Percentiles rank a stretch among this genome's conserved stretches.
Evolutionary conservation across 2,888 invertebrate species (phyloP).

Genomic region (Leucophenga montana): DNA sequence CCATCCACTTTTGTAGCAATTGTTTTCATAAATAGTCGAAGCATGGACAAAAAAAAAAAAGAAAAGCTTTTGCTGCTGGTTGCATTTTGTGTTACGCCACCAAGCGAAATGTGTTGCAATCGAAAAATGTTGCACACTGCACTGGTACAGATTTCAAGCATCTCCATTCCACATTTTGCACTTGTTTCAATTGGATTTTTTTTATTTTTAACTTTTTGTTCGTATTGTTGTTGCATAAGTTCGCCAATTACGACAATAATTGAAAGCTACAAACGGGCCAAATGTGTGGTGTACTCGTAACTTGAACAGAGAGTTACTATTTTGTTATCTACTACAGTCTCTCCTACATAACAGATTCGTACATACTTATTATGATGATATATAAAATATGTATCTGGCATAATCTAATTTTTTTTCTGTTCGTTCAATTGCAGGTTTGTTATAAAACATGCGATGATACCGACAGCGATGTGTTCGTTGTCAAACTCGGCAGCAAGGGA

Average conservation of each 20-base stretch:
- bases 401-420: constrained; percentile 24
- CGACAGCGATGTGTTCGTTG: constrained; percentile 81
- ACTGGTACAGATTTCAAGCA: constrained; percentile 33
- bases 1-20: background rate
- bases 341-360: too few species aligned
- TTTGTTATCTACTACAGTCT: too few species aligned
- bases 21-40: background rate
- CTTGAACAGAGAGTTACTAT: background rate
- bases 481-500: constrained; percentile 84
- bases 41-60: background rate
- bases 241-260: constrained; percentile 41
- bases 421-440: constrained; percentile 62
- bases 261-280: constrained; percentile 41
- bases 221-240: constrained; percentile 46
- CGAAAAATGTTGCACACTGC: constrained; percentile 36
- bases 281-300: constrained; percentile 7
- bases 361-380: too few species aligned
- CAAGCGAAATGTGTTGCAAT: constrained; percentile 25
- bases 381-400: background rate
- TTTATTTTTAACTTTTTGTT: constrained; percentile 15
- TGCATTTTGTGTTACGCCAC: background rate
- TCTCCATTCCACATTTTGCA: constrained; percentile 3
- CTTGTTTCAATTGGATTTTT: constrained; percentile 23
- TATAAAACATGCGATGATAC: constrained; percentile 75
- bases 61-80: background rate